Base-by-base conservation (phyloP, 2,797 vertebrate species). In the Poecile montanus region DNA sequence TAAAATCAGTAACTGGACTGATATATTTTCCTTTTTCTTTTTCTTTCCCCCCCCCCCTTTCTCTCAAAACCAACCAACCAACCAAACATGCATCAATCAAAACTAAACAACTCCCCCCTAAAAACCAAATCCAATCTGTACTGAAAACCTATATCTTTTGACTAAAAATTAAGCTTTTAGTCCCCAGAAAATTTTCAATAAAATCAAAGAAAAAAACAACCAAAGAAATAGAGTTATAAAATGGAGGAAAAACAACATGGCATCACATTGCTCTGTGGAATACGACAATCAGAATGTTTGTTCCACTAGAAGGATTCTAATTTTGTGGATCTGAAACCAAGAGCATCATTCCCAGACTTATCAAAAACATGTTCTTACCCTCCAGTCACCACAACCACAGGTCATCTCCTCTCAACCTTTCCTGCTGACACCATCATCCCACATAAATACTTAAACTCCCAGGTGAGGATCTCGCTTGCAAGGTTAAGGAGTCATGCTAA, bases 31-130 rank as follows among this genome's bases (percentile, higher is more conserved):
- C 5, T 56, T 10, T 47, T 44, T 7, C 7, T 32, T 45, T 65
- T 66, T 21, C 15, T 1, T 2, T 4, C 1, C 2, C 2, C 36
- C 36, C 8, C 36, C 9, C 36, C 36, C 9, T 5, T 7, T 17
- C 8, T 57, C 11, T 32, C 10, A 29, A 50, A 67, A 36, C 6
- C 16, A 63, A 45, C 5, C 1, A 16, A 32, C 2, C 2, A 44
- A 32, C 0, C 18, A 44, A 63, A 26, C 2, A 4, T 8, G 10
- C 23, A 51, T 40, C 19, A 48, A 42, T 4, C 1, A 56, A 66
- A 16, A 34, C 4, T 9, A 42, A 76, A 40, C 4, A 42, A 51
- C 2, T 1, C 3, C 7, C 3, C 5, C 1, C 4, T 2, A 4
- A 12, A 68, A 62, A 11, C 2, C 40, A 40, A 27, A 15, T 3